Conservation (phyloP, 2,113 vertebrate species). For the Ardeotis arabs region DNA sequence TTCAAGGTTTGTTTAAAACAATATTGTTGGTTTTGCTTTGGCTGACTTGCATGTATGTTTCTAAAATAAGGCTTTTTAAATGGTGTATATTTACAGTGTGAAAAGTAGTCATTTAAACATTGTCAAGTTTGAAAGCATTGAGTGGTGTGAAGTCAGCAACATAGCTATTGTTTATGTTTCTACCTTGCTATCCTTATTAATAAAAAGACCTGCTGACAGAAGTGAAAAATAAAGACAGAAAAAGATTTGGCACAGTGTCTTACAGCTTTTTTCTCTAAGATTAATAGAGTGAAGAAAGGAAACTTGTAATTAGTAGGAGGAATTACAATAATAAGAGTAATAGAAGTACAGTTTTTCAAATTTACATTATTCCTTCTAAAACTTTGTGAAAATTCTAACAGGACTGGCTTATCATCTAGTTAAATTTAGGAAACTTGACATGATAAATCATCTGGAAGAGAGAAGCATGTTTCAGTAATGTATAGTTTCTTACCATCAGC, state of each 20-base stretch:
- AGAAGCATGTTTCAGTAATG: not conserved
- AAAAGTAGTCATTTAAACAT: not conserved
- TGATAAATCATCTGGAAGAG: not conserved
- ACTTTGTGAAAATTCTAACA: not conserved
- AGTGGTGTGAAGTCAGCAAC: not conserved
- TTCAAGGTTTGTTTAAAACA: not conserved
- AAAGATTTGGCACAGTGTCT: not conserved
- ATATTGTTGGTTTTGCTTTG: not conserved
- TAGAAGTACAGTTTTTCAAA: not conserved
- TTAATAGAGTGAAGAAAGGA: not conserved
- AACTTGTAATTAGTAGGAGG: not conserved
- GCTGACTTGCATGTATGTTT: not conserved
- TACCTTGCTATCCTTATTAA: not conserved
- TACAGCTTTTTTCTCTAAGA: not conserved
- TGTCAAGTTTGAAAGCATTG: not conserved
- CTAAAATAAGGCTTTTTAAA: not conserved
- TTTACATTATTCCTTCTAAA: not conserved
- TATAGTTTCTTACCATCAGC: not conserved
- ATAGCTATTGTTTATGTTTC: not conserved
- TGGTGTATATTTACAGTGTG: not conserved
- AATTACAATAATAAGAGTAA: not conserved
- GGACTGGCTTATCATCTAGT: not conserved
- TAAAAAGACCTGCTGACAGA: not conserved
- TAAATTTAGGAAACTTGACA: not conserved
- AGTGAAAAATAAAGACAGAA: not conserved